Evolutionary conservation across 2,797 vertebrate genomes (phyloP), one percentile per base, ranked within the genome.

Genomic region (Dryobates pubescens): DNA sequence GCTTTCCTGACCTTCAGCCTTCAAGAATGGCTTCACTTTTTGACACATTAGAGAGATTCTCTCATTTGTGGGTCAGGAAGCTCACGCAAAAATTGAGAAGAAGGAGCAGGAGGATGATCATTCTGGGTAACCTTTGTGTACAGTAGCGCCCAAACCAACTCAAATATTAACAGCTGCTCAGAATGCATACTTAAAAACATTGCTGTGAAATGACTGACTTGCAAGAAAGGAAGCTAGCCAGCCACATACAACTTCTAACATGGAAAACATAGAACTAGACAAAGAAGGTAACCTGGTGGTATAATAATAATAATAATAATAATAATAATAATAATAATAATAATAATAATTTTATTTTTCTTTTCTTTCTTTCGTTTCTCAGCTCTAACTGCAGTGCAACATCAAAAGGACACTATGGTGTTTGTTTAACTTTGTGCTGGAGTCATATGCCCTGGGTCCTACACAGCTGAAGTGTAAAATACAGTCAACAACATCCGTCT

Each of bases 1-100:
- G n/a, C n/a, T 49, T 80, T 80, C n/a, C 77, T 77, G 47, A 88
- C 56, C 45, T 92, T 85, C 89, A 85, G 88, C 51, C 51, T 82
- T 77, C 17, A 57, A 54, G 63, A 56, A 68, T 69, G 23, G 24
- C 58, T 86, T 84, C 9, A 22, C 23, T 80, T 91, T 81, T 41
- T 91, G 45, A 64, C 12, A 23, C 9, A 5, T 32, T 75, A 69
- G 24, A 75, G 38, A 22, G 82, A 30, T 70, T 70, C 59, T 82
- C 77, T 32, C 72, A 26, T 53, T n/a, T 49, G n/a, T 15, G 71
- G 18, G 27, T 80, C 53, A 71, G 72, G 75, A 85, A 73, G 45
- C 26, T 89, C 51, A 24, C 20, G 32, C 13, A 85, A 86, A 43
- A 79, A 90, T 24, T 67, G 26, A 57, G 47, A 49, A 75, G 64